Evolutionary conservation across 2,113 vertebrate genomes (phyloP).

Genomic region (Oncorhynchus mykiss): DNA sequence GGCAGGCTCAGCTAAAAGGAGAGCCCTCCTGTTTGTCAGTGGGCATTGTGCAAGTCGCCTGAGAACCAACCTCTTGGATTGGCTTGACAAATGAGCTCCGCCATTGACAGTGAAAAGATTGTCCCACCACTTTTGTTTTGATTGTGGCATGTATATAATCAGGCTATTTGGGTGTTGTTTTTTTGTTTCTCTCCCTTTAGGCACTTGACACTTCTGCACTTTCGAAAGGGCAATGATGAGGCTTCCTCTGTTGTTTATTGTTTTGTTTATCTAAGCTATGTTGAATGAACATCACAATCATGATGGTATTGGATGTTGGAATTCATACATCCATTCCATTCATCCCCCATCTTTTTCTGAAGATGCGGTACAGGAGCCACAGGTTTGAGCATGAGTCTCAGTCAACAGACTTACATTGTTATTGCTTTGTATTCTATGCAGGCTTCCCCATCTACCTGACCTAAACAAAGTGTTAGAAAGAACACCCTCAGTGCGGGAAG

Average conservation of each 20-base stretch:
- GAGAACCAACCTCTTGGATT: slow-evolving; percentile 76
- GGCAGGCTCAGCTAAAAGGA: slow-evolving; percentile 76
- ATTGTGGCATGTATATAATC: slow-evolving; percentile 74
- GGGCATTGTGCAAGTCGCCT: slow-evolving; percentile 75
- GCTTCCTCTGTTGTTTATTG: slow-evolving; percentile 55
- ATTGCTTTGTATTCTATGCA: slow-evolving; percentile 60
- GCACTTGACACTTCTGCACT: slow-evolving; percentile 63
- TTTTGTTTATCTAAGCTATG: slow-evolving; percentile 52
- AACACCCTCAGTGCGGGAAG: slow-evolving; percentile 40
- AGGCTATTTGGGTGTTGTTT: slow-evolving; percentile 71
- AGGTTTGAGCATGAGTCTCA: slow-evolving; percentile 53
- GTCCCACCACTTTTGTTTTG: slow-evolving; percentile 75
- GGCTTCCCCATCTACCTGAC: slow-evolving; percentile 52
- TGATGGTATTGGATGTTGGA: slow-evolving; percentile 63
- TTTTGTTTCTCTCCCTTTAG: slow-evolving; percentile 56
- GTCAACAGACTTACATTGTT: slow-evolving; percentile 48
- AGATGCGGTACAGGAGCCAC: slow-evolving; percentile 59
- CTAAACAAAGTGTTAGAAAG: slow-evolving; percentile 50
- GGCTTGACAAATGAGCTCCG: slow-evolving; percentile 75
- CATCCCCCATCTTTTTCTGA: slow-evolving; percentile 29
- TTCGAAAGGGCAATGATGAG: slow-evolving; percentile 36
- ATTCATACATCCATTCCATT: slow-evolving; percentile 55
- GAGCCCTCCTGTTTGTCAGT: slow-evolving; percentile 77
- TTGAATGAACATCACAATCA: slow-evolving; percentile 33
- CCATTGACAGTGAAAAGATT: slow-evolving; percentile 76